These are phyloP conservation scores for Endomychus coccineus DNA, from an alignment of 2,888 invertebrate species.

Conservation along the genomic window DNA sequence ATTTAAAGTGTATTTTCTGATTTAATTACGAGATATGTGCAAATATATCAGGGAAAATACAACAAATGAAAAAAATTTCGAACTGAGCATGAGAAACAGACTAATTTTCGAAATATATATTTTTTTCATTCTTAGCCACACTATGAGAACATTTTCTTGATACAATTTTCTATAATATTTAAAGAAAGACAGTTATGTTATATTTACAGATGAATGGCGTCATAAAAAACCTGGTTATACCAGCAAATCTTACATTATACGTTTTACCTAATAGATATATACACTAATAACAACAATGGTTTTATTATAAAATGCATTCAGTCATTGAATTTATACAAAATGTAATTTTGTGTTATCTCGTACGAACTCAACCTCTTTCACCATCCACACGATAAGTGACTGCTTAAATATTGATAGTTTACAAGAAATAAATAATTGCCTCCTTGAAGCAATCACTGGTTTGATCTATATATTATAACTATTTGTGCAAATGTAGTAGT, in stretches of 20 bases:
- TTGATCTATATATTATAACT: slow-evolving; percentile 18
- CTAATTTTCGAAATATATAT: too few species aligned
- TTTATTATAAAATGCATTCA: slow-evolving; percentile 32
- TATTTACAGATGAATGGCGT: slow-evolving; percentile 29
- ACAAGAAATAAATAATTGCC: too few species aligned
- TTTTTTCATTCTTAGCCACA: too few species aligned
- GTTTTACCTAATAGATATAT: slow-evolving; percentile 25
- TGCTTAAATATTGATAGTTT: slow-evolving; percentile 15
- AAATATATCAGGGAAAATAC: too few species aligned
- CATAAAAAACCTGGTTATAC: slow-evolving; percentile 36
- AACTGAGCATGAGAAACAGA: too few species aligned
- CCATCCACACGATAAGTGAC: slow-evolving; percentile 13
- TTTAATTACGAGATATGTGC: too few species aligned
- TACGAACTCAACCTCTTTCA: slow-evolving; percentile 5
- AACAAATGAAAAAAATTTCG: too few species aligned
- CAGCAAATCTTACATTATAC: slow-evolving; percentile 30
- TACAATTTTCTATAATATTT: too few species aligned
- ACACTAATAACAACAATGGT: slow-evolving; percentile 37
- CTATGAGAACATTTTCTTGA: too few species aligned
- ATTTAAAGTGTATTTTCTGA: too few species aligned
- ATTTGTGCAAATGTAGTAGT: slow-evolving; percentile 26
- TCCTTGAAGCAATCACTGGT: slow-evolving; percentile 14
- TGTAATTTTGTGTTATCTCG: slow-evolving; percentile 10
- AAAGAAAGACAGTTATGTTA: slow-evolving; percentile 22
- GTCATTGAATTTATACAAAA: too few species aligned